Evolutionary conservation across 2,113 vertebrate species (phyloP).

Genomic region (Ophthalmolycus amberensis): DNA sequence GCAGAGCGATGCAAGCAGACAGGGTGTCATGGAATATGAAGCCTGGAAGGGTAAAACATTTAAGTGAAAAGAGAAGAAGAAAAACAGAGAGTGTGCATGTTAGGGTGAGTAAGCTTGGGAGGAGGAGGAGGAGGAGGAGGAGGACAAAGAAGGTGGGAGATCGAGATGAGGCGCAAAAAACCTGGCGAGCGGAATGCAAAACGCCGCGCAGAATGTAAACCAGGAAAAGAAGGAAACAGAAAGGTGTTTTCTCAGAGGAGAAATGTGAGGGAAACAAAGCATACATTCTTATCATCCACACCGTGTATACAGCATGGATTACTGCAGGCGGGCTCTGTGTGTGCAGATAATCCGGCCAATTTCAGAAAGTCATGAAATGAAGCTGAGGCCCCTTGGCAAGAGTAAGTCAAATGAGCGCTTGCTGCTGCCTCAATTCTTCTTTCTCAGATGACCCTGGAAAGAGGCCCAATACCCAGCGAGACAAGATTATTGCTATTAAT

Average conservation of each 20-base stretch:
- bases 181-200: slow-evolving; percentile 14
- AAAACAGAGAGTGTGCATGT: slow-evolving; percentile 29
- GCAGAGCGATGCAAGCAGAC: slow-evolving; percentile 80
- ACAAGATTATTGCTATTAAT: slow-evolving; percentile 19
- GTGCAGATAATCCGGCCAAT: slow-evolving; percentile 43
- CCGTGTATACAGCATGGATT: slow-evolving; percentile 33
- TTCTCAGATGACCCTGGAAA: slow-evolving; percentile 29
- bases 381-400: slow-evolving; percentile 14
- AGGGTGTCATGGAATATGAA: slow-evolving; percentile 80
- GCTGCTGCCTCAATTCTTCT: slow-evolving; percentile 37
- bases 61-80: slow-evolving; percentile 51
- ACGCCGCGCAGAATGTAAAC: slow-evolving; percentile 13
- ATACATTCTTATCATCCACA: slow-evolving; percentile 14
- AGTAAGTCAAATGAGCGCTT: slow-evolving; percentile 39
- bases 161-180: slow-evolving; percentile 13
- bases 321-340: slow-evolving; percentile 23
- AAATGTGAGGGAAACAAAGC: slow-evolving; percentile 2
- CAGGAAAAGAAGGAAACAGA: slow-evolving; percentile 18
- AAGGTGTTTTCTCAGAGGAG: slow-evolving; percentile 32
- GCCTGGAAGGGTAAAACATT: slow-evolving; percentile 68
- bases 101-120: slow-evolving; percentile 35
- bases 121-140: slow-evolving; percentile 13
- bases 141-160: slow-evolving; percentile 43
- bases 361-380: slow-evolving; percentile 33
- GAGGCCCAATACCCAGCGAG: slow-evolving; percentile 30